Evolutionary conservation across 2,888 invertebrate genomes (phyloP), one percentile per base, ranked within the genome.

Genomic region (Unio delphinus): DNA sequence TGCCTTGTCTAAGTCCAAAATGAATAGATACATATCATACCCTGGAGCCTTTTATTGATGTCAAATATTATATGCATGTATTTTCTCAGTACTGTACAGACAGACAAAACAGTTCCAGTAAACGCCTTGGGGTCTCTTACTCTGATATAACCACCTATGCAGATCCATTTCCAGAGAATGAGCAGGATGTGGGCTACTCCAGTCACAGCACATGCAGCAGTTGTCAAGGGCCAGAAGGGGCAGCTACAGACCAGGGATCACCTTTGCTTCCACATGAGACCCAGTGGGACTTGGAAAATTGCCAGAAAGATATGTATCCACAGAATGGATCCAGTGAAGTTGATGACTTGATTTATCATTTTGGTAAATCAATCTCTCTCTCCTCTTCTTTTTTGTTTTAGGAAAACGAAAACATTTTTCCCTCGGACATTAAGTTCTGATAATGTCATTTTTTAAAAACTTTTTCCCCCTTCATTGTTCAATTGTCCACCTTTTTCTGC

Each of bases 281-380:
- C 61, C 45, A 64, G 23, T 61, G 61, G 26, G 26, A 64, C 23
- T 7, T 26, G 18, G n/a, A 55, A 56, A 7, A 34, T 57, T 59
- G 23, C 26, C 23, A 63, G 59, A 30, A 65, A 65, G 23, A 62
- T 55, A 20, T 61, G 60, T 23, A 20, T 26, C 26, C 28, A 59
- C 64, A 68, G n/a, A 67, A 76, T 56, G 78, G 75, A 56, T 72
- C 78, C 55, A 73, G 73, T 70, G 79, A 81, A 65, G 62, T 81
- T 61, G 82, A 83, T 23, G 80, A 82, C 62, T 74, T 84, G 15
- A 73, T 84, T 11, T 80, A 75, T 70, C 82, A 82, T 65, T 84
- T 84, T 74, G 79, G 84, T 82, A 78, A 69, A 72, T 69, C 63
- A 55, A 7, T 26, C 20, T n/a, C 8, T 64, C 4, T 58, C 54